These are phyloP conservation scores for Podilymbus podiceps DNA, from an alignment of 2,113 vertebrate genomes.

Conservation along the genomic window DNA sequence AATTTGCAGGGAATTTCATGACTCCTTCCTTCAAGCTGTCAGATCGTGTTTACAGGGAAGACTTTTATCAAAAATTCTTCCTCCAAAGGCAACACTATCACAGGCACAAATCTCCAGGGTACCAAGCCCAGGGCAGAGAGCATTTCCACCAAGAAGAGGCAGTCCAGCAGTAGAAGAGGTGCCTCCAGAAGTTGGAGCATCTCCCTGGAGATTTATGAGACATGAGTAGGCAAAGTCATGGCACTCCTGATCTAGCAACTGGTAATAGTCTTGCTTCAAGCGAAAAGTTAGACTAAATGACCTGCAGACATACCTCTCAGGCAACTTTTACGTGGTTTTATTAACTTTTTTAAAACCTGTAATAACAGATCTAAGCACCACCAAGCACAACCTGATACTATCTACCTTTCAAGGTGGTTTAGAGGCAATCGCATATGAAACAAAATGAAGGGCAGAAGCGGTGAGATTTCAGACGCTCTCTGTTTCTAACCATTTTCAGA, in stretches of 20 bases:
- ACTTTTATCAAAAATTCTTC: not conserved
- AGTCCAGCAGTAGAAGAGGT: not conserved
- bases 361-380: not conserved
- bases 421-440: not conserved
- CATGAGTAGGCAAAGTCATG: not conserved
- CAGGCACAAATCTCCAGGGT: not conserved
- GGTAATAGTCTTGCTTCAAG: not conserved
- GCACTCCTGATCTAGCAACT: not conserved
- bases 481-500: not conserved
- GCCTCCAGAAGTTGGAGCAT: fast-evolving
- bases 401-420: not conserved
- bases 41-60: not conserved
- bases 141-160: not conserved
- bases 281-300: not conserved
- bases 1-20: not conserved
- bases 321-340: not conserved
- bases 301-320: not conserved
- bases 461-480: not conserved
- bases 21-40: not conserved
- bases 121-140: not conserved
- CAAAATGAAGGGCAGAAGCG: not conserved
- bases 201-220: not conserved
- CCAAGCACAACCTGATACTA: not conserved
- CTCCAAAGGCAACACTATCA: not conserved
- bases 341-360: not conserved